These are phyloP conservation scores for Holacanthus passer DNA, from an alignment of 2,113 vertebrate genomes.

Conservation along the genomic window DNA sequence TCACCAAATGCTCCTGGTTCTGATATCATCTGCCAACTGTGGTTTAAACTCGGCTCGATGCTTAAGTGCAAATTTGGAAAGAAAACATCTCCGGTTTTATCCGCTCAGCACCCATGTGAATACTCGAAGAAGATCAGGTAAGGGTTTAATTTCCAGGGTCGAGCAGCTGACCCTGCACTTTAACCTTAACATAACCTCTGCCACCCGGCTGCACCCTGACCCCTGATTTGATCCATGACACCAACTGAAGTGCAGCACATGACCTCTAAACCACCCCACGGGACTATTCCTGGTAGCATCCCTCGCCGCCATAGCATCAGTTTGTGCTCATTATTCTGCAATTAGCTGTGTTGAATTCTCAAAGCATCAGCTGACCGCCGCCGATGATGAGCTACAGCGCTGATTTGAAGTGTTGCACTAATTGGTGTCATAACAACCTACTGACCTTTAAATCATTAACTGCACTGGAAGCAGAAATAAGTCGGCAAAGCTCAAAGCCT, in stretches of 20 bases:
- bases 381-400: slow-evolving; percentile 58
- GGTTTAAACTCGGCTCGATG: too few species aligned
- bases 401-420: slow-evolving; percentile 72
- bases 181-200: slow-evolving; percentile 22
- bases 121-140: not conserved
- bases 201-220: slow-evolving; percentile 15
- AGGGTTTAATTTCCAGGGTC: slow-evolving; percentile 17
- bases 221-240: slow-evolving; percentile 6
- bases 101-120: not conserved
- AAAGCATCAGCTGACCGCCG: slow-evolving; percentile 39
- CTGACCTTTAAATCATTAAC: slow-evolving; percentile 79
- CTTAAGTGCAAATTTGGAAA: not conserved
- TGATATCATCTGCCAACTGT: too few species aligned
- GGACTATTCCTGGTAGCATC: slow-evolving; percentile 40
- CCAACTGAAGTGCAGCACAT: slow-evolving; percentile 19
- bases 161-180: slow-evolving; percentile 37
- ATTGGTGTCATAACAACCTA: slow-evolving; percentile 75
- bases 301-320: slow-evolving; percentile 1
- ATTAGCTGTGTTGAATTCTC: slow-evolving; percentile 64
- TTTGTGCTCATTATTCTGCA: slow-evolving; percentile 69
- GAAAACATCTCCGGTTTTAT: not conserved
- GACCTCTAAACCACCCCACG: slow-evolving; percentile 45
- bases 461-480: slow-evolving; percentile 63
- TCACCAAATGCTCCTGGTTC: too few species aligned
- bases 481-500: slow-evolving; percentile 42